phyloP scores from a whole-genome alignment of 2,113 vertebrate species.

The Lampris megalopsis region DNA sequence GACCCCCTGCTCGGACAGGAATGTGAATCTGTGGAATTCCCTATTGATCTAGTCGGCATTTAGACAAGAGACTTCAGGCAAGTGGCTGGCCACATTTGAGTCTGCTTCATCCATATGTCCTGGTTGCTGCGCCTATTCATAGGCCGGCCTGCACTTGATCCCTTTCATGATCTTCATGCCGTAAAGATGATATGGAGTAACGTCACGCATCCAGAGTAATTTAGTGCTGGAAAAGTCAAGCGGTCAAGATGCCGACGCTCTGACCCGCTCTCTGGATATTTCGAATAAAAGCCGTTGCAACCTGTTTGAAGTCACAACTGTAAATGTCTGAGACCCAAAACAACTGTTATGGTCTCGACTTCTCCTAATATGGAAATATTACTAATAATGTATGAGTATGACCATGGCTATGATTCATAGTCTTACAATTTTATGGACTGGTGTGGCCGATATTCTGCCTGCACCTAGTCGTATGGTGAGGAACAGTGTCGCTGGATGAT shows the following conservation, averaged over 20 bases:
- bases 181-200: conserved; percentile 60
- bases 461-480: conserved; percentile 27
- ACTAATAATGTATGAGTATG: not conserved
- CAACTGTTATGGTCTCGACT: not conserved
- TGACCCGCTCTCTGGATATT: conserved; percentile 33
- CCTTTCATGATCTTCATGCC: conserved; percentile 48
- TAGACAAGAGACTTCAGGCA: conserved; percentile 37
- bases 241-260: conserved; percentile 43
- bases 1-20: not conserved
- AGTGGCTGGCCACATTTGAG: conserved; percentile 35
- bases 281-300: conserved; percentile 33
- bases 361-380: not conserved
- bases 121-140: conserved; percentile 72
- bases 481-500: conserved; percentile 8
- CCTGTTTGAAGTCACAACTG: not conserved
- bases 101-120: conserved; percentile 63
- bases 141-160: conserved; percentile 66
- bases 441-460: conserved; percentile 32
- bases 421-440: not conserved
- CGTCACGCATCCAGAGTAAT: conserved; percentile 52
- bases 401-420: conserved; percentile 21
- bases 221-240: conserved; percentile 28
- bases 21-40: conserved; percentile 8
- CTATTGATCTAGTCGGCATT: conserved; percentile 7
- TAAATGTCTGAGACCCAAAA: not conserved